These are phyloP conservation scores for Zophobas morio DNA, from an alignment of 1,140 invertebrate genomes.

Conservation along the genomic window DNA sequence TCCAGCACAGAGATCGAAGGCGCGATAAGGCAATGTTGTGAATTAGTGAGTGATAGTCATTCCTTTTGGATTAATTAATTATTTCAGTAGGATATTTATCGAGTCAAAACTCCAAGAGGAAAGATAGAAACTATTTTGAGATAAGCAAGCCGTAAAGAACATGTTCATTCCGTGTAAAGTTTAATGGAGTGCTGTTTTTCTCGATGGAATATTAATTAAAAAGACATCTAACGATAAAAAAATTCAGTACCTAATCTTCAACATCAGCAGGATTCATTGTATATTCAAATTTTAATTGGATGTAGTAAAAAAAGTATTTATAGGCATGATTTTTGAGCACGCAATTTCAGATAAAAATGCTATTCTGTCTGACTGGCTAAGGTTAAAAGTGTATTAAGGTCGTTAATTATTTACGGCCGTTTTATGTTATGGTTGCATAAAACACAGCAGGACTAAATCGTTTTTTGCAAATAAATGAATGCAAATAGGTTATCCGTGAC, in stretches of 20 bases:
- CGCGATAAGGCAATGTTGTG: conserved; percentile 25
- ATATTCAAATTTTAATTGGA: conserved; percentile 35
- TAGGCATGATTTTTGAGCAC: conserved; percentile 27
- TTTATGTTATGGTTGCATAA: conserved; percentile 43
- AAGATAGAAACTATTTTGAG: conserved; percentile 34
- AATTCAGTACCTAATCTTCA: conserved; percentile 15
- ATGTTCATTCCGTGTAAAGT: conserved; percentile 40
- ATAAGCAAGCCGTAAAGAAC: conserved; percentile 37
- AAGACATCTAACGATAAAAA: conserved; percentile 36
- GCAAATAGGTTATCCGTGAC: conserved; percentile 20
- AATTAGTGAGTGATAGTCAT: conserved; percentile 37
- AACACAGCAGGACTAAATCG: conserved; percentile 27
- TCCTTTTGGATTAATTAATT: conserved; percentile 35
- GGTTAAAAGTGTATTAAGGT: conserved; percentile 43
- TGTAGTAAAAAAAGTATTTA: conserved; percentile 27
- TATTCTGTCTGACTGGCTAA: conserved; percentile 38
- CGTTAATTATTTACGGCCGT: conserved; percentile 41
- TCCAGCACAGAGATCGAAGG: conserved; percentile 24
- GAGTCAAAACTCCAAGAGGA: conserved; percentile 22
- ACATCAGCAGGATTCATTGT: conserved; percentile 21
- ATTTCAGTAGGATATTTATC: conserved; percentile 31
- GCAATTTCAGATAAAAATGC: conserved; percentile 33
- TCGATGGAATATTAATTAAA: conserved; percentile 36
- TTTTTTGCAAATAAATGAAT: conserved; percentile 41
- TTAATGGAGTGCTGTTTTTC: conserved; percentile 40